A percentile compares a stretch with the other conserved stretches of the same genome.
phyloP scores from a whole-genome alignment of 2,888 invertebrate species.

The Hermodice carunculata region DNA sequence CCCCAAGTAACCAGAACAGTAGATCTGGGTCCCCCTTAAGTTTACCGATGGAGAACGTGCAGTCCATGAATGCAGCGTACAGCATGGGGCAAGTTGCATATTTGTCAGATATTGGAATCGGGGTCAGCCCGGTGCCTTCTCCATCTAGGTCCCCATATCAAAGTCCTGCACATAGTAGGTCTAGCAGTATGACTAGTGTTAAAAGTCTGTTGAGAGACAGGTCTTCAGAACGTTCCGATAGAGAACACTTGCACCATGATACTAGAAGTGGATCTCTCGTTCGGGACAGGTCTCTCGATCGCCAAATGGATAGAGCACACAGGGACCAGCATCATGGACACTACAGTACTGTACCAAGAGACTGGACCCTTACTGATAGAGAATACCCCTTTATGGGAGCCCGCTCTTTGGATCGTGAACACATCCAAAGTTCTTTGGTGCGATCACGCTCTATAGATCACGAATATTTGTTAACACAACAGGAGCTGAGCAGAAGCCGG shows the following conservation, averaged over 20 bases:
- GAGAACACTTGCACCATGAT: conserved; percentile 30
- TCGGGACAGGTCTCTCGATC: conserved; percentile 67
- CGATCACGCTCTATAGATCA: conserved; percentile 59
- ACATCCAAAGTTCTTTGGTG: conserved; percentile 44
- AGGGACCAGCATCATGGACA: conserved; percentile 7
- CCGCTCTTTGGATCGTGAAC: conserved; percentile 62
- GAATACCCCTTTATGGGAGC: conserved; percentile 66
- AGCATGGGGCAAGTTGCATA: conserved; percentile 33
- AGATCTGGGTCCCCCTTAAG: conserved; percentile 56
- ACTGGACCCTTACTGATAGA: conserved; percentile 78
- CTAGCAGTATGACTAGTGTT: conserved; percentile 51
- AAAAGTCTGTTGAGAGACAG: conserved; percentile 32
- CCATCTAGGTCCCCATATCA: conserved; percentile 38
- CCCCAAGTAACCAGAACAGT: conserved; percentile 41
- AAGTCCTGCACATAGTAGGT: conserved; percentile 43
- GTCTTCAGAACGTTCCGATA: conserved; percentile 26
- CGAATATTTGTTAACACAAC: conserved; percentile 30
- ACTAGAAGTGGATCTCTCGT: conserved; percentile 18
- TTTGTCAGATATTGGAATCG: conserved; percentile 2
- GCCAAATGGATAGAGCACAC: conserved; percentile 44
- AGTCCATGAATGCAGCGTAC: conserved; percentile 52
- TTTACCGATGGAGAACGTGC: conserved; percentile 54
- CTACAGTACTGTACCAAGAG: conserved; percentile 70
- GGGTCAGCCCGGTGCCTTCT: conserved; percentile 18
- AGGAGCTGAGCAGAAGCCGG: conserved; percentile 12